These are phyloP conservation scores for Neofelis nebulosa DNA, from an alignment of 2,113 vertebrate species.

Conservation along the genomic window DNA sequence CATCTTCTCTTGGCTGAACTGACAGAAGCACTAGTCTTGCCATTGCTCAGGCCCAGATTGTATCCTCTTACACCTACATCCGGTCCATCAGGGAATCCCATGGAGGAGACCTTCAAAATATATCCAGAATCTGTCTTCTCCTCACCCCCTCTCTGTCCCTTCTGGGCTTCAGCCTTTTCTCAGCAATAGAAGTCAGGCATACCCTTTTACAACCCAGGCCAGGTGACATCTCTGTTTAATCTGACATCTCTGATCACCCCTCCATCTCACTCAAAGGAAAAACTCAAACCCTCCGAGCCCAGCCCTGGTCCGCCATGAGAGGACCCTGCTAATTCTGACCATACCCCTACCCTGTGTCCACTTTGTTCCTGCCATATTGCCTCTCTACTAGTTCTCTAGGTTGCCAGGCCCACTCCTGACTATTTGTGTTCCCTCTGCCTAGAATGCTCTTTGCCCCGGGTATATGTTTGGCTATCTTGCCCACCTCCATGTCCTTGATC, in stretches of 20 bases:
- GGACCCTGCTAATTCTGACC: neutral
- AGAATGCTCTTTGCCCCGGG: too few relatives aligned
- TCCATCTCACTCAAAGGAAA: neutral
- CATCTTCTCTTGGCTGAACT: neutral
- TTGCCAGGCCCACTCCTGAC: too few relatives aligned
- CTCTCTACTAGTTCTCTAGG: too few relatives aligned
- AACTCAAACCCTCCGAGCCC: neutral
- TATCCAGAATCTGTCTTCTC: neutral
- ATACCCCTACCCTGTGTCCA: rapidly evolving
- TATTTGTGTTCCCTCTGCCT: neutral
- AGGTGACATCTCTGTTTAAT: too few relatives aligned
- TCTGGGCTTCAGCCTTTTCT: neutral
- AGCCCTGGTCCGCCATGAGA: neutral
- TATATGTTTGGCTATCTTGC: rapidly evolving
- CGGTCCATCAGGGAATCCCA: neutral
- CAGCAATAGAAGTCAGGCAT: neutral
- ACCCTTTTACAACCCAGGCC: neutral
- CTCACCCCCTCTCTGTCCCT: too few relatives aligned
- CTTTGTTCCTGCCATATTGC: neutral
- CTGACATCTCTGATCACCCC: neutral
- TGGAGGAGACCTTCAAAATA: neutral
- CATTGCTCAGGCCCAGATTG: neutral
- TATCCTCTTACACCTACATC: neutral
- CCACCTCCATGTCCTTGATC: neutral
- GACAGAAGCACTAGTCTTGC: rapidly evolving